Percentiles rank a stretch among this genome's conserved stretches.
Evolutionary conservation across 2,888 invertebrate species (phyloP).

Genomic region (Acronicta alni): DNA sequence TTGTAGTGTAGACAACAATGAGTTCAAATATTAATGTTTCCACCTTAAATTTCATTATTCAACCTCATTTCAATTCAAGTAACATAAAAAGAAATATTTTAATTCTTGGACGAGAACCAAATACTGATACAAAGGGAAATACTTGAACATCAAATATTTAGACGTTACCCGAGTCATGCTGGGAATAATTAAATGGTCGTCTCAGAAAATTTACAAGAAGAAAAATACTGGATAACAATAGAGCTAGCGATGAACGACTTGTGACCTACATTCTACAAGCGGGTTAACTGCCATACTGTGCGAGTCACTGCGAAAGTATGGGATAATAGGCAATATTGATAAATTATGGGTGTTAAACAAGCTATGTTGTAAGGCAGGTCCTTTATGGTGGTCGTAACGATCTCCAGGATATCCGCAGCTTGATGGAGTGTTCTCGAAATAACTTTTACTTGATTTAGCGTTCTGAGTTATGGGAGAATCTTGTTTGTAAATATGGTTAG

Average conservation of each 20-base stretch:
- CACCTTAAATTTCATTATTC: conserved; percentile 32
- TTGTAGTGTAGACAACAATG: conserved; percentile 23
- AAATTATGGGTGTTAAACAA: conserved; percentile 76
- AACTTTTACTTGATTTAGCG: conserved; percentile 50
- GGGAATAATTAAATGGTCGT: conserved; percentile 47
- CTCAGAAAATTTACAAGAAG: conserved; percentile 46
- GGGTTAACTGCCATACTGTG: conserved; percentile 77
- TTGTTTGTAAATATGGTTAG: conserved; percentile 31
- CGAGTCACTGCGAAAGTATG: conserved; percentile 54
- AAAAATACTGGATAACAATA: conserved; percentile 44
- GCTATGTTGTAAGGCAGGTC: conserved; percentile 44
- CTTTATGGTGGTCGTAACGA: conserved; percentile 57
- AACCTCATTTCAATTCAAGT: conserved; percentile 18
- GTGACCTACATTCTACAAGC: conserved; percentile 61
- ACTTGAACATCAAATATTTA: conserved; percentile 54
- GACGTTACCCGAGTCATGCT: conserved; percentile 45
- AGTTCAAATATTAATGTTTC: conserved; percentile 22
- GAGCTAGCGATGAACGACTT: conserved; percentile 20
- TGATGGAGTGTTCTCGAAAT: conserved; percentile 64
- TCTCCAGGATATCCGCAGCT: conserved; percentile 61
- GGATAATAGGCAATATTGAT: conserved; percentile 76
- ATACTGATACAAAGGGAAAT: conserved; percentile 49
- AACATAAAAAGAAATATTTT: conserved; percentile 36
- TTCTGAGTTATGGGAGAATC: conserved; percentile 17
- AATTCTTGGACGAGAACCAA: conserved; percentile 50